Evolutionary conservation across 2,888 invertebrate species (phyloP).

Genomic region (Axea sp.): DNA sequence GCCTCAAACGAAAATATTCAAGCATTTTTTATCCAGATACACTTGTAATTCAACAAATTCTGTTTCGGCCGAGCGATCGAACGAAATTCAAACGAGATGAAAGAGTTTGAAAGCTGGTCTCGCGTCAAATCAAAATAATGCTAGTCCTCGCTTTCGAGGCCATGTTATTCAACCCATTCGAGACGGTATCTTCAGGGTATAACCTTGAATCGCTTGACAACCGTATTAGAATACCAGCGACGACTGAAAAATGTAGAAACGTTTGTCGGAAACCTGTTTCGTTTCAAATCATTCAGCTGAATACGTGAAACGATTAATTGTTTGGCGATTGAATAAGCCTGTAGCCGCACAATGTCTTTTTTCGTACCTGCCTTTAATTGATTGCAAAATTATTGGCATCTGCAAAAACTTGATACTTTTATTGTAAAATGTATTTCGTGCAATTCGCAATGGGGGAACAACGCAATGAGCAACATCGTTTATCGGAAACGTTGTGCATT

Average conservation of each 20-base stretch:
- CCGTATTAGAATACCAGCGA: constrained; percentile 15
- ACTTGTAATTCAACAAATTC: too few species aligned
- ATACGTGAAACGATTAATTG: constrained; percentile 21
- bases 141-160: not conserved
- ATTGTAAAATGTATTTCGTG: constrained; percentile 23
- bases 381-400: constrained; percentile 23
- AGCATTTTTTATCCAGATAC: too few species aligned
- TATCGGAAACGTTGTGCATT: constrained; percentile 46
- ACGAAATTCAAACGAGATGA: too few species aligned
- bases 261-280: constrained; percentile 21
- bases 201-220: constrained; percentile 18
- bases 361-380: constrained; percentile 12
- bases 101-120: too few species aligned
- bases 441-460: constrained; percentile 23
- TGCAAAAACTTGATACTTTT: constrained; percentile 3
- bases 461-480: constrained; percentile 37
- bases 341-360: too few species aligned
- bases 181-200: not conserved
- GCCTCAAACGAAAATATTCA: too few species aligned
- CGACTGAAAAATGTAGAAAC: constrained; percentile 5
- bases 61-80: too few species aligned
- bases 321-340: constrained; percentile 17
- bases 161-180: not conserved
- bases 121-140: too few species aligned
- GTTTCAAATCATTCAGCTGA: not conserved